A percentile compares a stretch with the other conserved stretches of the same genome.
Evolutionary conservation across 2,113 vertebrate genomes (phyloP).

Genomic region (Bufo gargarizans): DNA sequence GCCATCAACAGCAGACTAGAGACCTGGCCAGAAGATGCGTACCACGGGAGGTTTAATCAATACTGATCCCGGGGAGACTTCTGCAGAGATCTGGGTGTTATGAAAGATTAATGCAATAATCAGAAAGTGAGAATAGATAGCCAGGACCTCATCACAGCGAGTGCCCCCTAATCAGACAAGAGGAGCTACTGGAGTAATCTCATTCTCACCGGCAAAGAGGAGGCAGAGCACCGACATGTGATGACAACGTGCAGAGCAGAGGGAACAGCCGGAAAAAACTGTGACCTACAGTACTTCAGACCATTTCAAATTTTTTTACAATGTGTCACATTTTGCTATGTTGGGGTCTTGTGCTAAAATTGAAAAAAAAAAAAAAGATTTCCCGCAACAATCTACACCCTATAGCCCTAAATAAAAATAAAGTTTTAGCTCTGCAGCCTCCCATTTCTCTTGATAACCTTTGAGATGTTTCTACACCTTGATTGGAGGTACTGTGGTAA

Average conservation of each 20-base stretch:
- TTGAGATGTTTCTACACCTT: too few species aligned
- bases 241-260: background rate
- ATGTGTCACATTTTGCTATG: too few species aligned
- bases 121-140: background rate
- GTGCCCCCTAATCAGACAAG: background rate
- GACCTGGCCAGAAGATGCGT: background rate
- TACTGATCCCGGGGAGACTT: background rate
- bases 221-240: background rate
- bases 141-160: background rate
- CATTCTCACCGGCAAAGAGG: background rate
- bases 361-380: too few species aligned
- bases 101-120: constrained; percentile 10
- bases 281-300: background rate
- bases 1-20: background rate
- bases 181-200: background rate
- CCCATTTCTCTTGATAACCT: too few species aligned
- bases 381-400: too few species aligned
- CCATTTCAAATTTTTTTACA: too few species aligned
- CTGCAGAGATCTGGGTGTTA: too few species aligned
- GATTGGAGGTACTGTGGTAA: too few species aligned
- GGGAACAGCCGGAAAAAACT: background rate
- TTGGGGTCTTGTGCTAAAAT: too few species aligned
- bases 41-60: background rate
- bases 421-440: too few species aligned
- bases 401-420: too few species aligned